Evolutionary conservation across 2,888 invertebrate species (phyloP).

Genomic region (Heliconius ethilla): DNA sequence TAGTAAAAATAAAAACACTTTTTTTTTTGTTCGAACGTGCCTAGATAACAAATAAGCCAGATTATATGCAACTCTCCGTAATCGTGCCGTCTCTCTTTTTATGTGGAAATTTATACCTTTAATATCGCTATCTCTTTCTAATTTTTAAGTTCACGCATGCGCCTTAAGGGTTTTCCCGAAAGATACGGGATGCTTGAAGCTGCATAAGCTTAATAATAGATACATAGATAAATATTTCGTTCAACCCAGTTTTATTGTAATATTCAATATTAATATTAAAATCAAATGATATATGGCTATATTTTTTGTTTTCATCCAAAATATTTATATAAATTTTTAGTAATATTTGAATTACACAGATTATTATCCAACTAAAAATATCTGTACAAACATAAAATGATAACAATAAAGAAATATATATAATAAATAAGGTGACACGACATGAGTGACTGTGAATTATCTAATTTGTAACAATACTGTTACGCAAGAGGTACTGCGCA

Average conservation of each 20-base stretch:
- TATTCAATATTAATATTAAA: neutral
- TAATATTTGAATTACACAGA: no score
- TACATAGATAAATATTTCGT: constrained; percentile 3
- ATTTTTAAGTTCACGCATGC: constrained; percentile 73
- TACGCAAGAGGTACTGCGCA: constrained; percentile 77
- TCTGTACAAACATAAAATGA: neutral
- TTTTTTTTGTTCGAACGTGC: constrained; percentile 68
- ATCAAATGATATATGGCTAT: neutral
- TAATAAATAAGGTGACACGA: constrained; percentile 20
- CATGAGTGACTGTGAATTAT: constrained; percentile 46
- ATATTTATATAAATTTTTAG: no score
- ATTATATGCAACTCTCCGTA: constrained; percentile 65
- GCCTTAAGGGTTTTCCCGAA: constrained; percentile 68
- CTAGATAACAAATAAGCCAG: constrained; percentile 68
- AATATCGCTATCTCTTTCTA: constrained; percentile 55
- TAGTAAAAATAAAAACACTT: constrained; percentile 32
- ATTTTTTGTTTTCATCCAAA: neutral
- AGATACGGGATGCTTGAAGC: constrained; percentile 70
- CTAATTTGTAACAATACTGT: constrained; percentile 66
- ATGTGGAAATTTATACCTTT: constrained; percentile 37
- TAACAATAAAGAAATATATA: neutral
- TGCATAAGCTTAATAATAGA: constrained; percentile 59
- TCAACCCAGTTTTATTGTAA: neutral
- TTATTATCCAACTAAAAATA: neutral
- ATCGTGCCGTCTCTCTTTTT: constrained; percentile 54